Evolutionary conservation across 2,888 invertebrate genomes (phyloP).

Genomic region (Lycocerus yunnanus): DNA sequence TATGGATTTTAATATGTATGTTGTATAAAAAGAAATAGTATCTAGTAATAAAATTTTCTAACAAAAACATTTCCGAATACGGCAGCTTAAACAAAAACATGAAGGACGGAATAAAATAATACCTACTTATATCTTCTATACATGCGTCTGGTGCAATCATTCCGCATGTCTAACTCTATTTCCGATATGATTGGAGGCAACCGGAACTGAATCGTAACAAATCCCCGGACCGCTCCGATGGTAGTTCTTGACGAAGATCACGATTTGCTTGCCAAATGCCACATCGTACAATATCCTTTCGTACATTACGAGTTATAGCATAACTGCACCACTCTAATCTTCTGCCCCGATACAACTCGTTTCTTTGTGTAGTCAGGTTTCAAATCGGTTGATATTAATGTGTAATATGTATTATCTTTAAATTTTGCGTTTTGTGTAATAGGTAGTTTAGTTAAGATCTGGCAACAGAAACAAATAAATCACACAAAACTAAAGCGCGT

Average conservation of each 20-base stretch:
- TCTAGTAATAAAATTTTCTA: not conserved
- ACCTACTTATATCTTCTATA: constrained; percentile 15
- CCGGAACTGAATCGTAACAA: constrained; percentile 50
- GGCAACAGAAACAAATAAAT: too few relatives aligned
- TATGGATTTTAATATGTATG: too few relatives aligned
- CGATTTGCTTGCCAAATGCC: constrained; percentile 35
- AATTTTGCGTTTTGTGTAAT: too few relatives aligned
- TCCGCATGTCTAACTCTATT: constrained; percentile 55
- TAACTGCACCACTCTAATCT: constrained; percentile 13
- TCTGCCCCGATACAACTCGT: not conserved
- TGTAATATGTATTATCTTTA: too few relatives aligned
- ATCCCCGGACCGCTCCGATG: constrained; percentile 41
- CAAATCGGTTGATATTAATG: not conserved
- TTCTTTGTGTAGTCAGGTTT: not conserved
- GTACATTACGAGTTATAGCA: constrained; percentile 9
- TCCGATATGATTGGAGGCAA: constrained; percentile 52
- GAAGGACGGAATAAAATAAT: not conserved
- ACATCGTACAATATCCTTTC: constrained; percentile 17
- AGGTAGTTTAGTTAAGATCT: too few relatives aligned
- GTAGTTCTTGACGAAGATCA: constrained; percentile 31
- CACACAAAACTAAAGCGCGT: too few relatives aligned
- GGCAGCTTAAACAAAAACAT: not conserved
- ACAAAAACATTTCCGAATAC: not conserved
- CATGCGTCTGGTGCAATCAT: constrained; percentile 49
- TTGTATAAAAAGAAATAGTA: too few relatives aligned